These are phyloP conservation scores for Pherbina coryleti DNA, from an alignment of 2,888 invertebrate species.

Conservation along the genomic window DNA sequence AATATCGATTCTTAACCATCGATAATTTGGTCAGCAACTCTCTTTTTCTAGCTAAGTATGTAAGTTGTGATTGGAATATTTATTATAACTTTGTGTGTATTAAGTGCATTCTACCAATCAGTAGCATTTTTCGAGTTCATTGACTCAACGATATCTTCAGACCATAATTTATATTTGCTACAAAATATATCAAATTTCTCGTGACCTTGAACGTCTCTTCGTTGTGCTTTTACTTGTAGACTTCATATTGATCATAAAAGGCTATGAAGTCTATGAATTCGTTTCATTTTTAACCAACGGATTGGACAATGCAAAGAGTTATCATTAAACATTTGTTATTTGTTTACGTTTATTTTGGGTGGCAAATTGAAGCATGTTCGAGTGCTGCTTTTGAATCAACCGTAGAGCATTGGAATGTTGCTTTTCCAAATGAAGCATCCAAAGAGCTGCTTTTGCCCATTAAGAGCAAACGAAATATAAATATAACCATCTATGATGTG, in stretches of 20 bases:
- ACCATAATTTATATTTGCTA: no score
- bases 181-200: no score
- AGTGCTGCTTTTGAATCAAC: slow-evolving; percentile 42
- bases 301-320: neutral
- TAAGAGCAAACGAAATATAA: slow-evolving; percentile 21
- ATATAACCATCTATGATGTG: slow-evolving; percentile 49
- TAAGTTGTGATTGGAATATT: no score
- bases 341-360: neutral
- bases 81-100: no score
- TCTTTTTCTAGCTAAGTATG: no score
- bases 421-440: slow-evolving; percentile 36
- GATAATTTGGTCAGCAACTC: no score
- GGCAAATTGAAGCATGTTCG: neutral
- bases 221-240: neutral
- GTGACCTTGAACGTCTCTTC: no score
- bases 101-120: no score
- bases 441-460: slow-evolving; percentile 34
- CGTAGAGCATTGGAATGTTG: slow-evolving; percentile 53
- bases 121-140: no score
- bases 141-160: no score
- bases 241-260: neutral
- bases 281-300: neutral
- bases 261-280: neutral
- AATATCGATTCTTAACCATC: neutral
- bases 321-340: neutral